Percentiles rank a stretch among this genome's conserved stretches.
Conservation (phyloP, 2,113 vertebrate genomes). For the Bucco capensis region DNA sequence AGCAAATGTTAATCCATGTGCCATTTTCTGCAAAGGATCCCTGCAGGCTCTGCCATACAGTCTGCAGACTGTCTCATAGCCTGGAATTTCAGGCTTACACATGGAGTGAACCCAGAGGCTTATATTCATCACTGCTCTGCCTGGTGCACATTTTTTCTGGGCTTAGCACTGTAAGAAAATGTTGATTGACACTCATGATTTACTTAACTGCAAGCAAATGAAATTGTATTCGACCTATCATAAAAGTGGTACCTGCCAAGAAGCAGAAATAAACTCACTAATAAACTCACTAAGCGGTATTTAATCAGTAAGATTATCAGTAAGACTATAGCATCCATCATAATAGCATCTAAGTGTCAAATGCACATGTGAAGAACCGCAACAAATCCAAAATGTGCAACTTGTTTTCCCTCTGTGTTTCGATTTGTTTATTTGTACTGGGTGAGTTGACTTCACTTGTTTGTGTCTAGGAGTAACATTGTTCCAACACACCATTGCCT, state of each 20-base stretch:
- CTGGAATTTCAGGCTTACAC: constrained; percentile 27
- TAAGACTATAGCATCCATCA: not conserved
- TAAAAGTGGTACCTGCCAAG: not conserved
- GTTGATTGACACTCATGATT: not conserved
- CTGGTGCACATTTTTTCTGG: not conserved
- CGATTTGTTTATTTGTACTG: not conserved
- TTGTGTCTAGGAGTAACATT: not conserved
- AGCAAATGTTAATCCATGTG: not conserved
- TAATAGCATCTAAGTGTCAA: not conserved
- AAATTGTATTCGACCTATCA: not conserved
- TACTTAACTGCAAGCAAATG: not conserved
- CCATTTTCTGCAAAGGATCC: not conserved
- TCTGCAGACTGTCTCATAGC: constrained; percentile 19
- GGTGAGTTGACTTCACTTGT: constrained; percentile 10
- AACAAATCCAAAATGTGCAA: not conserved
- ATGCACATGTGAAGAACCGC: not conserved
- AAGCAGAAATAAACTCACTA: not conserved
- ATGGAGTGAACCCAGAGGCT: not conserved
- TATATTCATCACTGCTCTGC: not conserved
- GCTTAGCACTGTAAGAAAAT: not conserved
- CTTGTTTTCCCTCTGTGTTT: not conserved
- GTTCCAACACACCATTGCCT: not conserved
- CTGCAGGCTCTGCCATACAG: not conserved
- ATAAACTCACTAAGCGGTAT: not conserved
- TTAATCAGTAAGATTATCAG: not conserved